Conservation (phyloP, 2,888 invertebrate species). For the Cepaea hortensis region DNA sequence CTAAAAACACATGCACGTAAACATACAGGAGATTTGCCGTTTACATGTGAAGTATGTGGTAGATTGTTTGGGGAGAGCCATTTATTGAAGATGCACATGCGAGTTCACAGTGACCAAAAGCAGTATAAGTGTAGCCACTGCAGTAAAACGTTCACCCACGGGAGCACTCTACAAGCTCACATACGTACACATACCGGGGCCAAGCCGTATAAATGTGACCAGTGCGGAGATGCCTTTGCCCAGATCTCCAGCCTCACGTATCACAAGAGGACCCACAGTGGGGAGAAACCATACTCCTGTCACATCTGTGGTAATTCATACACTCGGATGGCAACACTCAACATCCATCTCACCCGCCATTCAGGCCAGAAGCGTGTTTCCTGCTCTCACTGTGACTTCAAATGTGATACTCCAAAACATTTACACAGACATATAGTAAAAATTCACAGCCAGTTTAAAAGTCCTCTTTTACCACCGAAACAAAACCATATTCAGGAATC, state of each 20-base stretch:
- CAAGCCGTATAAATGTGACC: constrained; percentile 43
- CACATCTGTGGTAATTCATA: constrained; percentile 41
- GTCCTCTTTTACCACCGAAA: not conserved
- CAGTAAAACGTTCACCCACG: constrained; percentile 38
- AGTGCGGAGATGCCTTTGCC: constrained; percentile 41
- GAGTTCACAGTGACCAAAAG: constrained; percentile 37
- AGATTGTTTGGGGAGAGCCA: constrained; percentile 35
- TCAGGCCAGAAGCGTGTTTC: constrained; percentile 32
- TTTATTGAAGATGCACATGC: constrained; percentile 44
- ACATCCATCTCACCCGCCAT: constrained; percentile 38
- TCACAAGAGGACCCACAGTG: constrained; percentile 41
- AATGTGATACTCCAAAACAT: constrained; percentile 42
- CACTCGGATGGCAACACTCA: constrained; percentile 43
- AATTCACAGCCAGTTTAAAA: constrained; percentile 8
- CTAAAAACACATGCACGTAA: constrained; percentile 42
- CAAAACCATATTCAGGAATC: not conserved
- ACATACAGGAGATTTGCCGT: constrained; percentile 42
- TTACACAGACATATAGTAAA: constrained; percentile 36
- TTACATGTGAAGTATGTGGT: constrained; percentile 40
- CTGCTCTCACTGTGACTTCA: constrained; percentile 36
- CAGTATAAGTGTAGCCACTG: constrained; percentile 41
- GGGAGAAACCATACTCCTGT: constrained; percentile 42
- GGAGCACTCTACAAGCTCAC: constrained; percentile 36
- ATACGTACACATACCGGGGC: constrained; percentile 41
- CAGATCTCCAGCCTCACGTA: constrained; percentile 46